Conservation (phyloP, 2,113 vertebrate species). For the Poeciliopsis retropinna region DNA sequence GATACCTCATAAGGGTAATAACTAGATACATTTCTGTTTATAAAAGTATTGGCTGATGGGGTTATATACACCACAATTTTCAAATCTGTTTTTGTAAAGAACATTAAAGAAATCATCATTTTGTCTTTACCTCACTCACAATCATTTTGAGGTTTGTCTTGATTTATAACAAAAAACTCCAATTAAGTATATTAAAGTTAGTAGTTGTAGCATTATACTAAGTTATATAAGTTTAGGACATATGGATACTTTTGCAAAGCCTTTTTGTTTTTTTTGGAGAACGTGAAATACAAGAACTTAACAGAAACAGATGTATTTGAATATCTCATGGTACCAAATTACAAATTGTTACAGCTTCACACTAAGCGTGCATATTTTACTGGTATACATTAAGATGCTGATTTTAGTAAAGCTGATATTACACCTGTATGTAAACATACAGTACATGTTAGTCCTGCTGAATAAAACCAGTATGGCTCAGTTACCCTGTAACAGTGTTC, state of each 20-base stretch:
- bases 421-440: slow-evolving; percentile 17
- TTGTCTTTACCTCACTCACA: too few species aligned
- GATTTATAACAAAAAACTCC: too few species aligned
- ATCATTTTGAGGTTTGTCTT: too few species aligned
- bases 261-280: neutral
- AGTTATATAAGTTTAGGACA: neutral
- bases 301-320: neutral
- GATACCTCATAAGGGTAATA: neutral
- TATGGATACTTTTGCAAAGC: neutral
- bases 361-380: neutral
- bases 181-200: neutral
- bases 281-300: neutral
- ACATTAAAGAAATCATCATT: neutral
- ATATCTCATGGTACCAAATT: neutral
- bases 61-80: neutral
- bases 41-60: neutral
- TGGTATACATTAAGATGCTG: neutral
- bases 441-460: slow-evolving; percentile 18
- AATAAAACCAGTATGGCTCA: slow-evolving; percentile 49
- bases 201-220: neutral
- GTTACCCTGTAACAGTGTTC: slow-evolving; percentile 53
- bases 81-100: neutral
- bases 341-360: neutral
- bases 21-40: neutral
- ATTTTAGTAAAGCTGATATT: neutral